Conservation (phyloP, 2,797 vertebrate species). For the Cyprinella venusta region DNA sequence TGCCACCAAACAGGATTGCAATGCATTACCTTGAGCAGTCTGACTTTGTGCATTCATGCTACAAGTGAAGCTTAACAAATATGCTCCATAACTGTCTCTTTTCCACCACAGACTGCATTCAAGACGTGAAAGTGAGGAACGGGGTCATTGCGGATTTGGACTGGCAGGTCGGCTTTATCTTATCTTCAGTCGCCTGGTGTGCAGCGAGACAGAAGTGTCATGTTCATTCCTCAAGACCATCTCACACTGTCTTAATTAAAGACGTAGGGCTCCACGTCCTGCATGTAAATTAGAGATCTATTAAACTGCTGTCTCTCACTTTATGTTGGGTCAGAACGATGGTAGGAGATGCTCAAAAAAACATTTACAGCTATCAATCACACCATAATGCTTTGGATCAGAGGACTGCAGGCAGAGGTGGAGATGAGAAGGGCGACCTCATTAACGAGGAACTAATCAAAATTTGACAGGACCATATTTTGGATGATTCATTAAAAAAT, state of each 20-base stretch:
- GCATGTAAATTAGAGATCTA: constrained; percentile 52
- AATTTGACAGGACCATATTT: constrained; percentile 25
- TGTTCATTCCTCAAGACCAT: constrained; percentile 26
- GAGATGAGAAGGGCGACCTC: constrained; percentile 17
- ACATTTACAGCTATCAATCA: constrained; percentile 52
- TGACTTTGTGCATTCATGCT: background rate
- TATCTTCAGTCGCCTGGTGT: constrained; percentile 45
- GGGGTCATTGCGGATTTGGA: constrained; percentile 38
- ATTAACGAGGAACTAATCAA: constrained; percentile 41
- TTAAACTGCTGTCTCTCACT: constrained; percentile 31
- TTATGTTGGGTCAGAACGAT: constrained; percentile 42
- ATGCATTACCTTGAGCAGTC: background rate
- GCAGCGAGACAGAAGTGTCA: constrained; percentile 41
- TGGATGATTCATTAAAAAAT: background rate
- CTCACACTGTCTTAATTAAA: constrained; percentile 57
- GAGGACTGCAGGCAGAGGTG: constrained; percentile 20
- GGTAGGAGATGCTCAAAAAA: constrained; percentile 27
- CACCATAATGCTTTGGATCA: background rate
- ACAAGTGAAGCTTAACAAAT: background rate
- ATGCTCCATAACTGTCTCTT: background rate
- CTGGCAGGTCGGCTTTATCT: constrained; percentile 48
- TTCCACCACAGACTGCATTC: background rate
- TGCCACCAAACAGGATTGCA: constrained; percentile 5
- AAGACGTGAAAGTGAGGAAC: constrained; percentile 7
- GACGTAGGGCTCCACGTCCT: background rate